These are phyloP conservation scores for Apantesis nais DNA, from an alignment of 2,888 invertebrate species.

Conservation along the genomic window DNA sequence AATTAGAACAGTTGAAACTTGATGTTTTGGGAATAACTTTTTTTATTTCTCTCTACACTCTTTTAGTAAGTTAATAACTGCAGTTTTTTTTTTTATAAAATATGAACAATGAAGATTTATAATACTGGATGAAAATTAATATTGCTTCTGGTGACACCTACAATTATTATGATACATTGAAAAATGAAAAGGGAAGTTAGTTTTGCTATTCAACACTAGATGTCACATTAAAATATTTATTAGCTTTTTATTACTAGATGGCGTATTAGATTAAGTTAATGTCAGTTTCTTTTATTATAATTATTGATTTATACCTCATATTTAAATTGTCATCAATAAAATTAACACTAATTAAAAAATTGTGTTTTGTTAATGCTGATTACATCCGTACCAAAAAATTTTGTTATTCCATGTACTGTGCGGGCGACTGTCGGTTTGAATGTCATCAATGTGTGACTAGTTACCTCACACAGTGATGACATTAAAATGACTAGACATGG, in stretches of 20 bases:
- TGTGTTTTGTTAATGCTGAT: background rate
- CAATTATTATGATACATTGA: background rate
- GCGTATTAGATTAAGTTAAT: background rate
- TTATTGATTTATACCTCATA: background rate
- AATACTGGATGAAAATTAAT: background rate
- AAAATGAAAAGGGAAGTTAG: background rate
- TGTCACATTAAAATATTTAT: conserved; percentile 32
- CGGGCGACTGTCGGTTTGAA: too few relatives aligned
- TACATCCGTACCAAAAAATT: background rate
- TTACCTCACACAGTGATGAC: too few relatives aligned
- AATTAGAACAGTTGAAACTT: too few relatives aligned
- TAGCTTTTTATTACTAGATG: background rate
- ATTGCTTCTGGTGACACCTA: conserved; percentile 21
- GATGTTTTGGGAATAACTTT: too few relatives aligned
- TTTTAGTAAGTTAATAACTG: too few relatives aligned
- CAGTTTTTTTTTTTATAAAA: too few relatives aligned
- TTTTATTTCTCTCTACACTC: too few relatives aligned
- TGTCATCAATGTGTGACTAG: background rate
- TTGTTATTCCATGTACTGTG: background rate
- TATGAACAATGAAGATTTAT: too few relatives aligned
- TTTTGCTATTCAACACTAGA: conserved; percentile 54
- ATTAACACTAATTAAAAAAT: background rate
- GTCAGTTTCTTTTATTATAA: background rate
- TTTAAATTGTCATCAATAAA: background rate
- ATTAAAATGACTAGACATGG: too few relatives aligned